Percentiles rank a stretch among this genome's conserved stretches.
Evolutionary conservation across 1,140 invertebrate genomes (phyloP).

Genomic region (Drosophila watanabei): DNA sequence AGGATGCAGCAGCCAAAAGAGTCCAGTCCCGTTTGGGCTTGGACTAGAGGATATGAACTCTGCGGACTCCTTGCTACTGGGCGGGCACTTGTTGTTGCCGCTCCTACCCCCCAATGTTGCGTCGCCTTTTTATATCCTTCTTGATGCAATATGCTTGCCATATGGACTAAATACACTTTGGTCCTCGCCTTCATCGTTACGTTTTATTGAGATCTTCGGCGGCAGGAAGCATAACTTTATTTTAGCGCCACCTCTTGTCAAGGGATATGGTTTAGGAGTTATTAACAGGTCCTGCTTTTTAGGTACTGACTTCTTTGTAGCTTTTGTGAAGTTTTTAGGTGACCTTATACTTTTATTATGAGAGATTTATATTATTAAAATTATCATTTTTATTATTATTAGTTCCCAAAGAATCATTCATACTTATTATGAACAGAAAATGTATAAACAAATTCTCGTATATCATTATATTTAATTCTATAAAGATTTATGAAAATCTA

Average conservation of each 20-base stretch:
- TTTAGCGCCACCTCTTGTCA: slow-evolving; percentile 9
- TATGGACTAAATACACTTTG: slow-evolving; percentile 69
- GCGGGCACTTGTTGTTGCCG: slow-evolving; percentile 73
- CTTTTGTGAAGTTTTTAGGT: neutral
- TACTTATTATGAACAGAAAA: too few species aligned
- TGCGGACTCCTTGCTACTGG: slow-evolving; percentile 14
- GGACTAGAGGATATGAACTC: slow-evolving; percentile 8
- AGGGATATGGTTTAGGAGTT: neutral
- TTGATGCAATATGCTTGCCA: slow-evolving; percentile 73
- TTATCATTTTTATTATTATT: too few species aligned
- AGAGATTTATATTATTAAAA: too few species aligned
- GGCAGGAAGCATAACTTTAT: slow-evolving; percentile 1
- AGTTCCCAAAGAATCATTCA: too few species aligned
- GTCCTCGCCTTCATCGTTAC: slow-evolving; percentile 48
- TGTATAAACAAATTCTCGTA: too few species aligned
- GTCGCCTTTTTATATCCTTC: slow-evolving; percentile 43
- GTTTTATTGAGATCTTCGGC: slow-evolving; percentile 1
- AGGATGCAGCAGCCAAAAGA: slow-evolving; percentile 55
- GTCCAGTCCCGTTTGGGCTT: slow-evolving; percentile 4
- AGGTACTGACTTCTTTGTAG: neutral
- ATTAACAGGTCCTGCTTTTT: neutral
- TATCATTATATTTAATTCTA: neutral
- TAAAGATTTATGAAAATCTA: neutral
- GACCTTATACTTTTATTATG: neutral
- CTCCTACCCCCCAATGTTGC: slow-evolving; percentile 5